phyloP scores from a whole-genome alignment of 92 coral and sea anemone species.

The Porites divaricata region DNA sequence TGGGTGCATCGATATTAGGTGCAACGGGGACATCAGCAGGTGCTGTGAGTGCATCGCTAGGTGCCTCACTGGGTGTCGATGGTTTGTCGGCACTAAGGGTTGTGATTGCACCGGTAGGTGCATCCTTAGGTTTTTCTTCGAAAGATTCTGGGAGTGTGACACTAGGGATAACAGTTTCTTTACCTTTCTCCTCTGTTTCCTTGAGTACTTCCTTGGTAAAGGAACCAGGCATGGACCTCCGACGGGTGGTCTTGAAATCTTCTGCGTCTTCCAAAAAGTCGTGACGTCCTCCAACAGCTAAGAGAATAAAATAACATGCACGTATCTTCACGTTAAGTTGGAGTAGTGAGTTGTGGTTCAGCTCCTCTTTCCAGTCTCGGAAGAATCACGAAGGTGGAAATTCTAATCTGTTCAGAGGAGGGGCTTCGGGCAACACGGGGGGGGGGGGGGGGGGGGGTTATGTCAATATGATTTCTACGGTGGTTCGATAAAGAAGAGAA shows the following conservation, averaged over 20 bases:
- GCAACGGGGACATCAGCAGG: not conserved
- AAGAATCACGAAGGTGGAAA: not conserved
- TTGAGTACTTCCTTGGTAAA: constrained; percentile 6
- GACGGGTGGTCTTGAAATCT: constrained; percentile 8
- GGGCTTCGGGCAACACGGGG: not conserved
- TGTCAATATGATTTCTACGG: too few relatives aligned
- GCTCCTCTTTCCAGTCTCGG: not conserved
- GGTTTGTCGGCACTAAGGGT: not conserved
- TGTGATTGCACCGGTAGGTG: not conserved
- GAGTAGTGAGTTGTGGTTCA: not conserved
- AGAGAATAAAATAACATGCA: not conserved
- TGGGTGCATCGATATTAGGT: not conserved
- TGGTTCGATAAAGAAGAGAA: too few relatives aligned
- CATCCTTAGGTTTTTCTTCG: not conserved
- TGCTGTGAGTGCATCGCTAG: not conserved
- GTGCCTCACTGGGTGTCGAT: not conserved
- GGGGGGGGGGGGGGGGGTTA: not conserved
- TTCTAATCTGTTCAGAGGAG: not conserved
- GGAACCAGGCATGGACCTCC: constrained; percentile 62
- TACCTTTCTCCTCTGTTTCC: constrained; percentile 16
- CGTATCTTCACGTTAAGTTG: not conserved
- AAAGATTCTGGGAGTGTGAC: not conserved
- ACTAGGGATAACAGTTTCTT: not conserved
- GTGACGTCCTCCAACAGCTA: constrained; percentile 42
- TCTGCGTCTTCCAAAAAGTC: constrained; percentile 40